phyloP scores from a whole-genome alignment of 2,113 vertebrate genomes.

The Halichoerus grypus region DNA sequence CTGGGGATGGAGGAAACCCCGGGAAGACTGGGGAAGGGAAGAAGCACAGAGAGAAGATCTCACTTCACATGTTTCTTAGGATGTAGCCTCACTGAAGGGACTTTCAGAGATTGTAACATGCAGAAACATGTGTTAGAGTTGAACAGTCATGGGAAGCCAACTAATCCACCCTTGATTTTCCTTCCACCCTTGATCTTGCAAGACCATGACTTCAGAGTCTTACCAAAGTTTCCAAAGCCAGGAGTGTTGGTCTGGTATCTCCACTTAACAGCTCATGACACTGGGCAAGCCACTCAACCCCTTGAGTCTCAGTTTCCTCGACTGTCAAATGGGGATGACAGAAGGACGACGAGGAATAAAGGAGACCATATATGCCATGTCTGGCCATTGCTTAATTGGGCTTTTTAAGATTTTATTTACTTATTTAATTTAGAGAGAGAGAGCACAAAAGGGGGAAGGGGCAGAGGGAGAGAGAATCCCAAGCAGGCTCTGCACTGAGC shows the following conservation, averaged over 20 bases:
- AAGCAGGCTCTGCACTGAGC: not conserved
- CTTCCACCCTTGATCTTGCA: not conserved
- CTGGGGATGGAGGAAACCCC: accelerated
- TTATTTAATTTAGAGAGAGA: not conserved
- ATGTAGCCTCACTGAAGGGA: not conserved
- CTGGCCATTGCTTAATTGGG: not conserved
- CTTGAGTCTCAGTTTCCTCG: not conserved
- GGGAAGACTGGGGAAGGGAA: not conserved
- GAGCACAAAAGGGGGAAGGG: not conserved
- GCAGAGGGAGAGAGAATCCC: not conserved
- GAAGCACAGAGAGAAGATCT: not conserved
- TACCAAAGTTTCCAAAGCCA: not conserved
- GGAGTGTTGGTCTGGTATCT: not conserved
- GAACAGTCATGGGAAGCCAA: not conserved
- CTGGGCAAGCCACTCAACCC: not conserved
- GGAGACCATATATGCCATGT: not conserved
- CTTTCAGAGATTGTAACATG: not conserved
- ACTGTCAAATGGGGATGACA: not conserved
- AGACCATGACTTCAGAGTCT: not conserved
- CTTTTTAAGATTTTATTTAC: not conserved
- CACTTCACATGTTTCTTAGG: not conserved
- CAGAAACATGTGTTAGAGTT: not conserved
- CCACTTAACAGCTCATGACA: not conserved
- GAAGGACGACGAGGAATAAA: not conserved
- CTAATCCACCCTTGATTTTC: not conserved